Conservation (phyloP, 1,140 invertebrate species). For the Ooceraea biroi region DNA sequence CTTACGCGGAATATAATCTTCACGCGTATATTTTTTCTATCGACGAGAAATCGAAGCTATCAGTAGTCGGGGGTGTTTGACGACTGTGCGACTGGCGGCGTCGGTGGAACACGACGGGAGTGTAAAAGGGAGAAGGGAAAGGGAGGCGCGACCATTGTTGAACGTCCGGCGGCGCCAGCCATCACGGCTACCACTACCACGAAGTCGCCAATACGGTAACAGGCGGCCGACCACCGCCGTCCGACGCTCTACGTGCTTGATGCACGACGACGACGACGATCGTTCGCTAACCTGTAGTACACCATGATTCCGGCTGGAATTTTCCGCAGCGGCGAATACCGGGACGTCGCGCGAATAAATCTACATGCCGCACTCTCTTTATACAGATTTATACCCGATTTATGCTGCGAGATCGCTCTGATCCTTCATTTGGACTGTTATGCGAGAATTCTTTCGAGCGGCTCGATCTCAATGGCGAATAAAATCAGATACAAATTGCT, state of each 20-base stretch:
- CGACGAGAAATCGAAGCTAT: conserved; percentile 68
- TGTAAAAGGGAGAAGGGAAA: conserved; percentile 56
- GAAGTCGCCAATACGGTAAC: conserved; percentile 56
- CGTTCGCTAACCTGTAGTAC: conserved; percentile 75
- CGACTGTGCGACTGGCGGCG: conserved; percentile 75
- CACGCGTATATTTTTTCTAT: neutral
- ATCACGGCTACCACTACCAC: conserved; percentile 75
- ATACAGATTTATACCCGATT: neutral
- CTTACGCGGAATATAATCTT: no score
- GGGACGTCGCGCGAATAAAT: conserved; percentile 38
- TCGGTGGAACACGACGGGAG: conserved; percentile 69
- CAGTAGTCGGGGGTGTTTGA: conserved; percentile 80
- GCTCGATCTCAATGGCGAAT: neutral
- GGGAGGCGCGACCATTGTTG: conserved; percentile 79
- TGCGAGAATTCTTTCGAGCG: neutral
- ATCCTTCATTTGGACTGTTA: neutral
- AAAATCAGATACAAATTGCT: neutral
- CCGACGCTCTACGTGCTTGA: conserved; percentile 28
- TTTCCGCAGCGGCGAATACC: conserved; percentile 50
- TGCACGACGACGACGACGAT: conserved; percentile 44
- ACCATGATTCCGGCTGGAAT: conserved; percentile 77
- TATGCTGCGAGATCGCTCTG: conserved; percentile 2
- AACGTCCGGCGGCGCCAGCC: conserved; percentile 83
- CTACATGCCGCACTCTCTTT: neutral
- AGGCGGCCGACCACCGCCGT: conserved; percentile 63